phyloP scores from a whole-genome alignment of 1,140 invertebrate genomes.

The Lepidurus arcticus region DNA sequence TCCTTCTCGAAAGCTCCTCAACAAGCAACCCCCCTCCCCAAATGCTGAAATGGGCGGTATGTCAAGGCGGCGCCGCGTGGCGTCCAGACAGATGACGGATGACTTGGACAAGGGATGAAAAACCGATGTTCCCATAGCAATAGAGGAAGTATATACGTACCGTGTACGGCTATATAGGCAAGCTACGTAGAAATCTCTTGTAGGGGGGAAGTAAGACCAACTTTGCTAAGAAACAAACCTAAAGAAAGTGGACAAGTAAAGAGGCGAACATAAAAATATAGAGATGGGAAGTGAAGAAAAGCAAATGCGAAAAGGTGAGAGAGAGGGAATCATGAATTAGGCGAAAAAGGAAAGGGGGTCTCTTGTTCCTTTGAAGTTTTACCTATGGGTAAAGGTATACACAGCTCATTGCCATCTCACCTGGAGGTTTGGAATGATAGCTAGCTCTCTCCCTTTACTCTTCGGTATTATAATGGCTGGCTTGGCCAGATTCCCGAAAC shows the following conservation, averaged over 20 bases:
- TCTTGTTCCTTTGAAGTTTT: neutral
- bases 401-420: neutral
- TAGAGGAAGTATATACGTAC: neutral
- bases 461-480: neutral
- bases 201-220: neutral
- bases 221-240: neutral
- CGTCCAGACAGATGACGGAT: constrained; percentile 20
- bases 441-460: no score
- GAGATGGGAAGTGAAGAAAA: neutral
- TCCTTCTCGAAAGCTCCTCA: neutral
- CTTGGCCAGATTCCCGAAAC: neutral
- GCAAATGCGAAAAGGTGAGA: neutral
- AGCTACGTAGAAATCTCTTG: neutral
- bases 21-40: neutral
- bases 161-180: neutral
- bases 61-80: constrained; percentile 16
- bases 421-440: neutral
- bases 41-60: constrained; percentile 5
- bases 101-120: neutral
- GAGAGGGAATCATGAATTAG: neutral
- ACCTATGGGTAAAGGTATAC: neutral
- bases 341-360: neutral
- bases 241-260: neutral
- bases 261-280: neutral
- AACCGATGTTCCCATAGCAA: neutral